Base-by-base conservation (phyloP, 2,888 invertebrate genomes). In the Tyria jacobaeae region DNA sequence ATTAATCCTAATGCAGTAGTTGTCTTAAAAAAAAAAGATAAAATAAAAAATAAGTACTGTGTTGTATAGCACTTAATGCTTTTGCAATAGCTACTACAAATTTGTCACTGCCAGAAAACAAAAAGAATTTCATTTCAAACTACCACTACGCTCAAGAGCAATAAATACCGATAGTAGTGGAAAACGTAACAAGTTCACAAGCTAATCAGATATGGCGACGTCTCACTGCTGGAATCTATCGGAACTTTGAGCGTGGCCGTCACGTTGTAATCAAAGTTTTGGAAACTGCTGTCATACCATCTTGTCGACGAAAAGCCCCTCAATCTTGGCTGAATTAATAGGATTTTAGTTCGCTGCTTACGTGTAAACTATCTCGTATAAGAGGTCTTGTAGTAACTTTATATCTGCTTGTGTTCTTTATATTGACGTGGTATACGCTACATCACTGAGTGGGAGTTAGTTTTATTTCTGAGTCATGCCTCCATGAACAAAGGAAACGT, bases 241-340 rank as follows among this genome's bases (percentile, higher is more conserved):
- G 81, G 72, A 85, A 86, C 79, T 86, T 87, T 66, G 78, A 74
- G 76, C 74, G 68, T 71, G 69, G 66, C 73, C 72, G 73, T 77
- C 80, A 76, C 79, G 77, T 75, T 76, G 80, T 85, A 84, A 86
- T 86, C 86, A 83, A 86, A 86, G 81, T 85, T 86, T 76, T 68
- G 71, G 76, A 69, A 78, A 81, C 79, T 75, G 81, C 73, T 78
- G 80, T 80, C 79, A 79, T 74, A 76, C 74, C 75, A 76, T 78
- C 76, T 76, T 60, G 66, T 68, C 48, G 71, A 63, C 64, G 62
- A 65, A 52, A 60, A 68, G 70, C 75, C 80, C 79, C 80, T 79
- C 81, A 78, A 81, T 83, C 81, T 79, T 63, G 69, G 41, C 55
- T 47, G 68, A 77, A 80, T 79, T 83, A 82, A 80, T 78, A 74